Conservation (phyloP, 2,113 vertebrate genomes). For the Psammodynastes pulverulentus region DNA sequence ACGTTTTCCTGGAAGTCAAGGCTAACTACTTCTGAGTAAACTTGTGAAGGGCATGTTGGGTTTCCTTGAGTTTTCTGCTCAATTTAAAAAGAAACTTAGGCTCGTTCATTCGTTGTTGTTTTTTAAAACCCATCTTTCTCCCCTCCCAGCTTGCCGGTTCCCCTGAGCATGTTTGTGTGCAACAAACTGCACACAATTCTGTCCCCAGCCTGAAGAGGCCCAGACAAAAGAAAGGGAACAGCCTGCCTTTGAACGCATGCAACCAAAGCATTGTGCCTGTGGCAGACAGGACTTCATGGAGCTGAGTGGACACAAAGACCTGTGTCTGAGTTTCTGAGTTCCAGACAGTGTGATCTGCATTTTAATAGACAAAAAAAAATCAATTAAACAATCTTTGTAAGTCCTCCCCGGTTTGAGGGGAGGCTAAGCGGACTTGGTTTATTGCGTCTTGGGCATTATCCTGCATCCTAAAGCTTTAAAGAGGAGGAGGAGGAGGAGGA, state of each 20-base stretch:
- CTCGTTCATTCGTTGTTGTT: neutral
- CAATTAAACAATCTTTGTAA: conserved; percentile 75
- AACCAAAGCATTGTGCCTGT: conserved; percentile 67
- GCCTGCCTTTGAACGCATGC: conserved; percentile 63
- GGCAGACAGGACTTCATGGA: conserved; percentile 72
- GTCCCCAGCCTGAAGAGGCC: conserved; percentile 49
- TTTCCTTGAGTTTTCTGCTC: neutral
- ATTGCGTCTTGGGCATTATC: conserved; percentile 38
- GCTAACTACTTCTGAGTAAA: too few species aligned
- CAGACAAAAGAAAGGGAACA: conserved; percentile 72
- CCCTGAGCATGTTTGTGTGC: neutral
- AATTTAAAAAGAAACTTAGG: neutral
- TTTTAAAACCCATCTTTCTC: neutral
- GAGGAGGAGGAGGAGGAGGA: too few species aligned
- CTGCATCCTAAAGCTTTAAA: neutral
- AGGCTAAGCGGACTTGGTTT: conserved; percentile 35
- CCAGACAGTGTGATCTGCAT: conserved; percentile 76
- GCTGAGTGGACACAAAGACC: conserved; percentile 71
- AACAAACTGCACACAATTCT: conserved; percentile 8
- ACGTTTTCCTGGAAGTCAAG: neutral
- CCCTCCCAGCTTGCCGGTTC: neutral
- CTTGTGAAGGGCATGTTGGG: neutral
- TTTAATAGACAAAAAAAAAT: conserved; percentile 74
- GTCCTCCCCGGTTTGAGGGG: conserved; percentile 25
- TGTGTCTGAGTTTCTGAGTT: conserved; percentile 69